Conservation (phyloP, 2,797 vertebrate genomes). For the Apodemus agrarius region DNA sequence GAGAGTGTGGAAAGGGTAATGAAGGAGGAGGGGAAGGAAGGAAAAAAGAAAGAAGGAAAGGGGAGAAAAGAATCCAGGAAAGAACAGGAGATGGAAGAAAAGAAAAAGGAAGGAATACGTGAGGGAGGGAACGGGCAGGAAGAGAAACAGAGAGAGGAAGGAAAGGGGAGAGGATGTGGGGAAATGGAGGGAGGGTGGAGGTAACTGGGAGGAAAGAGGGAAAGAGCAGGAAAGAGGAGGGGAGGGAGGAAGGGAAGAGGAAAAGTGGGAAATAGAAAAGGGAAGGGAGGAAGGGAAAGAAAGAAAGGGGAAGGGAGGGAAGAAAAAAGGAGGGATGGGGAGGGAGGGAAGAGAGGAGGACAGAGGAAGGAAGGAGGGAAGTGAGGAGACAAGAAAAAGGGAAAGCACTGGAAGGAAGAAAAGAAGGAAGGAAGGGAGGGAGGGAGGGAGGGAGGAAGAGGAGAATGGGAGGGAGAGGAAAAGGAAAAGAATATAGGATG, state of each 20-base stretch:
- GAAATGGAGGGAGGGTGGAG: too few relatives aligned
- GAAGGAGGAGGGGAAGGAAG: neutral
- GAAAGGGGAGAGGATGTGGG: neutral
- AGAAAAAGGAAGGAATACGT: neutral
- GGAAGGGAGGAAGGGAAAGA: neutral
- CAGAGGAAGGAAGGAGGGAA: neutral
- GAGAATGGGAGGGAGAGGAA: too few relatives aligned
- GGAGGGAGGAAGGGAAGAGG: neutral
- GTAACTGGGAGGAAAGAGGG: neutral
- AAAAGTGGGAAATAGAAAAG: neutral
- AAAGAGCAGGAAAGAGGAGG: neutral
- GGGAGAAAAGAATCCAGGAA: neutral
- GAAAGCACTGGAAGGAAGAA: rapidly evolving
- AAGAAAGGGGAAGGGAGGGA: neutral
- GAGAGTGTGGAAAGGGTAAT: too few relatives aligned
- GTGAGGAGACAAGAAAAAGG: neutral
- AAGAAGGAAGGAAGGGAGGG: neutral
- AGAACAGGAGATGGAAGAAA: neutral
- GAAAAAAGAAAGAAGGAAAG: neutral
- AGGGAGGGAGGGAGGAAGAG: neutral
- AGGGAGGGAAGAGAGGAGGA: neutral
- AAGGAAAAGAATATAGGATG: too few relatives aligned
- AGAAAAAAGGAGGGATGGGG: too few relatives aligned
- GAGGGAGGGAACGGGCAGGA: neutral
- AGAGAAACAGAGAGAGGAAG: neutral